Base-by-base conservation (phyloP, 2,113 vertebrate species). In the Tachysurus fulvidraco region DNA sequence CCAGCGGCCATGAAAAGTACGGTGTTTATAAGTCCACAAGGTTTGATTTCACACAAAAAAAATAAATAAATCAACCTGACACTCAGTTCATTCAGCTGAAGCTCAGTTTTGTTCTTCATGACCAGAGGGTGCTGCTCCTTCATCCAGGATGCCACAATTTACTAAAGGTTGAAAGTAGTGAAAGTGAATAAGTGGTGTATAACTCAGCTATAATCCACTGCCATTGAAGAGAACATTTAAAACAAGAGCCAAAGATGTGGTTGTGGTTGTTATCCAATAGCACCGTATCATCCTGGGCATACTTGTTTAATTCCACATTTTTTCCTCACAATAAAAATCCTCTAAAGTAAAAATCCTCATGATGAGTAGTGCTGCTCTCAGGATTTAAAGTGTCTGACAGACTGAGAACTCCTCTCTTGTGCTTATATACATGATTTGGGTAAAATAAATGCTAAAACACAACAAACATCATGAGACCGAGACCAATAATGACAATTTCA, bases 401-500 rank as follows among this genome's bases (percentile, higher is more conserved):
- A 65, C 57, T 84, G 55, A 84, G 44, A 80, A 62, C 69, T 57
- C 23, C 87, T 88, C 85, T 91, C 86, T 62, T 71, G 52, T 86
- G 90, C 90, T 90, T 92, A 83, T 92, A 92, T 91, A 91, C 89
- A 90, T 87, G 90, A 91, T 91, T 92, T 90, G 89, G 90, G 89
- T 83, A 88, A 91, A 92, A 91, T 90, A 89, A 88, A 69, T 84
- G 86, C 76, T 89, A 69, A 88, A 90, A 91, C 74, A 91, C 88
- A 92, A 92, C 89, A 91, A 92, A 91, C 91, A 90, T 83, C 85
- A 88, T 88, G 74, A 23, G 88, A 87, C 81, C 67, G 67, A 87
- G 64, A 86, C 59, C 83, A 89, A 87, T 86, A 86, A 84, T 83
- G 87, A 71, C 54, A 85, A 89, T 91, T 92, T 89, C 81, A 67